Base-by-base conservation (phyloP, 2,797 vertebrate genomes). In the Falco novaeseelandiae region DNA sequence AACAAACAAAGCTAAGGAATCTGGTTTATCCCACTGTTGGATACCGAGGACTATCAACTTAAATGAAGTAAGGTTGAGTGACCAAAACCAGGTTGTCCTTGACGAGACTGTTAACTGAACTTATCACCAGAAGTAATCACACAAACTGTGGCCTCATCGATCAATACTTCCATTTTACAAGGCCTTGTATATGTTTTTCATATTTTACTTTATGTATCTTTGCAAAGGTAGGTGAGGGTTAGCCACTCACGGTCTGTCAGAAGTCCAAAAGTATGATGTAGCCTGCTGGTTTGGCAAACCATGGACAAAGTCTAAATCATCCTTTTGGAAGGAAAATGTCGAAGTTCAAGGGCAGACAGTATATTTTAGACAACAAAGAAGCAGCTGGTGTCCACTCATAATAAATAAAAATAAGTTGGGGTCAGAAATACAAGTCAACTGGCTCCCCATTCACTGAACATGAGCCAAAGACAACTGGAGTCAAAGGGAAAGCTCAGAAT, bases 1-100 rank as follows among this genome's bases (percentile, higher is more conserved):
- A 97, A 92, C 96, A 98, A 98, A 98, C 98, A 98, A 90, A 98
- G 97, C 51, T 65, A 89, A 98, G 96, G 98, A 98, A 98, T 98
- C 97, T 98, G 98, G 97, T 96, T 97, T 98, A 97, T 97, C 97
- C 98, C 97, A 97, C 97, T 96, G 96, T 92, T 95, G 97, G 97
- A 98, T 97, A 92, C 88, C 65, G 29, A 96, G 97, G 96, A 88
- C 96, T 96, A 97, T 97, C 94, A 74, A 71, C 96, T 95, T 95
- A 81, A 97, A 96, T 96, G 87, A 98, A 98, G 96, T 95, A 96
- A 96, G 72, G 77, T 9, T 65, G 87, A 96, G 91, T 96, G 95
- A 95, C 96, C 95, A 72, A 96, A 96, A 83, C 71, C 95, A 91
- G 96, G 76, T 94, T 97, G 86, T 97, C 83, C 94, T 83, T 90